phyloP scores from a whole-genome alignment of 2,113 vertebrate genomes.

The Varanus salvator region DNA sequence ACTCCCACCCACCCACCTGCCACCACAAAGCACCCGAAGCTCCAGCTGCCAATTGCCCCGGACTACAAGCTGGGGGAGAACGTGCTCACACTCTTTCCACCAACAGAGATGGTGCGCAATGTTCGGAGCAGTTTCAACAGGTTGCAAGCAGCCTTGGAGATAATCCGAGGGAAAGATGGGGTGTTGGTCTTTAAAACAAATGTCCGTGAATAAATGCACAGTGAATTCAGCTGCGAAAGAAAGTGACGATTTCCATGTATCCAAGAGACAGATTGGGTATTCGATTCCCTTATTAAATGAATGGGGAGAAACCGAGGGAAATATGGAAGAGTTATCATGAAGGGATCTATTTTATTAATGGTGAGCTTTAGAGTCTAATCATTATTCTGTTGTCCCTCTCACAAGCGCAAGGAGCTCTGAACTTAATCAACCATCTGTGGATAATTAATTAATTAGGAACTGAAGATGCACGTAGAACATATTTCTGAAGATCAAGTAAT shows the following conservation, averaged over 20 bases:
- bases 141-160: not conserved
- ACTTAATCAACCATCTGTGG: conserved; percentile 61
- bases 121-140: not conserved
- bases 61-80: too few species aligned
- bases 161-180: not conserved
- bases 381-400: conserved; percentile 35
- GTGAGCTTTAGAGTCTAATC: conserved; percentile 61
- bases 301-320: conserved; percentile 54
- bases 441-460: conserved; percentile 45
- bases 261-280: conserved; percentile 10
- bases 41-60: not conserved
- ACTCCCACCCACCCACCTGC: not conserved
- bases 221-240: not conserved
- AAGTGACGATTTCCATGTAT: not conserved
- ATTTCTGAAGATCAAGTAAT: conserved; percentile 42
- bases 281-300: conserved; percentile 58
- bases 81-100: too few species aligned
- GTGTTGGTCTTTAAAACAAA: not conserved
- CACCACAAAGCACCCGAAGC: too few species aligned
- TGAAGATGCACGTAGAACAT: conserved; percentile 57
- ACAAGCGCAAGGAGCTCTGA: conserved; percentile 51
- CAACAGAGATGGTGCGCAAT: not conserved
- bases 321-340: conserved; percentile 44
- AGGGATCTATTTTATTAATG: conserved; percentile 60
- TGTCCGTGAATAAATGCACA: too few species aligned